A percentile compares a stretch with the other conserved stretches of the same genome.
Evolutionary conservation across 2,797 vertebrate species (phyloP).

Genomic region (Brotula barbata): DNA sequence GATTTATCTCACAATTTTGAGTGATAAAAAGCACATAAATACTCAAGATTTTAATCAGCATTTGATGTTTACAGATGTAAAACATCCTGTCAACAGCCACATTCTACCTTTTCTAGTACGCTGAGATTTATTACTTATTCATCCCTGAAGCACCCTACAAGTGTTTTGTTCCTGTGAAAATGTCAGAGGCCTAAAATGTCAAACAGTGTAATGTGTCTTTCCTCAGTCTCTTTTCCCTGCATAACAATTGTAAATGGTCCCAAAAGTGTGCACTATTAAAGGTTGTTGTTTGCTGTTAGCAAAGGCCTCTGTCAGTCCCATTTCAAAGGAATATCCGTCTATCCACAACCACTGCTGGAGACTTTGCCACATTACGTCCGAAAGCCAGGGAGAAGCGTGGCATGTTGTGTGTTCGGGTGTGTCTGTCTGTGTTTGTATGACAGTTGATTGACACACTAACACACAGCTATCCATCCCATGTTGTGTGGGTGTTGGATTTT

Average conservation of each 20-base stretch:
- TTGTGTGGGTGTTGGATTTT: slow-evolving; percentile 59
- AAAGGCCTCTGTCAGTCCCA: not conserved
- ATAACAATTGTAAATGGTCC: slow-evolving; percentile 10
- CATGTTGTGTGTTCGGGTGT: not conserved
- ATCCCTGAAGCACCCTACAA: not conserved
- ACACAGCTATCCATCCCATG: slow-evolving; percentile 5
- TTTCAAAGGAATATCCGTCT: not conserved
- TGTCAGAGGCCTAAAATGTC: slow-evolving; percentile 26
- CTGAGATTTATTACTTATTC: not conserved
- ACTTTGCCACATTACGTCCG: not conserved
- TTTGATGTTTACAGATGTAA: too few species aligned
- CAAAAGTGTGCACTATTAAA: slow-evolving; percentile 6
- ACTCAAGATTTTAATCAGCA: too few species aligned
- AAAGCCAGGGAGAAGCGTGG: not conserved
- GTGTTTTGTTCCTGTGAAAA: slow-evolving; percentile 22
- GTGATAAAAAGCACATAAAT: too few species aligned
- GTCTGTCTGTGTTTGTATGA: not conserved
- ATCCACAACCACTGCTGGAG: not conserved
- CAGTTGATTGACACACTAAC: slow-evolving; percentile 20
- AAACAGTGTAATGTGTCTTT: slow-evolving; percentile 5
- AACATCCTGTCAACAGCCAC: not conserved
- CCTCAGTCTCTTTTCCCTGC: not conserved
- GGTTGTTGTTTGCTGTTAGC: slow-evolving; percentile 1
- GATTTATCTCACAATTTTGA: not conserved
- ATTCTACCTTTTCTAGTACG: not conserved